Base-by-base conservation (phyloP, 2,113 vertebrate species). In the human region DNA sequence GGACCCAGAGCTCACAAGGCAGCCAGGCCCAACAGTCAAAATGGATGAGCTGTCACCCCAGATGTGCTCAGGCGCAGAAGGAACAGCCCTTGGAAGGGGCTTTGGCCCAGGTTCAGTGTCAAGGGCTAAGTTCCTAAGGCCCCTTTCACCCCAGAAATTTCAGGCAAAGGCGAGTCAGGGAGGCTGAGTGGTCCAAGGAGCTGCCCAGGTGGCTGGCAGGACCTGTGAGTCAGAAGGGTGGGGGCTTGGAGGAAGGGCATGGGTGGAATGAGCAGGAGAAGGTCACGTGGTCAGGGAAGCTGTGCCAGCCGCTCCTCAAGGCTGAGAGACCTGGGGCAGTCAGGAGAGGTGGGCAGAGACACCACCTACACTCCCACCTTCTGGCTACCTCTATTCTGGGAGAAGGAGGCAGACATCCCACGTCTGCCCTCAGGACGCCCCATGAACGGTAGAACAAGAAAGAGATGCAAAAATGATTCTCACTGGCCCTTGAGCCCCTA, bases 281-380 rank as follows among this genome's bases (percentile, higher is more conserved):
- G 11, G 5, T 18, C 22, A 6, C 1, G 3, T 0, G 2, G 35
- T 14, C 52, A 35, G 70, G 25, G 7, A 75, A 38, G 55, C 7
- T 57, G 4, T 0, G 12, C 18, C 57, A 40, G 4, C 27, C 16
- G 10, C 48, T 45, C 14, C 4, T 57, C 83, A 0, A 0, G 1
- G 16, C 83, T 64, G 20, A 72, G 45, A 61, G 61, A 57, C 22
- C 76, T 9, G 1, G 14, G 30, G 40, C 48, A 13, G 32, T 61
- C 38, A 9, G 38, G 61, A 64, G 22, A 9, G 32, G 7, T 2
- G 0, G 3, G 4, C 35, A 30, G 30, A 79, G 61, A n/a, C 8
- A 1, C 10, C 0, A 0, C 73, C 57, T 20, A 2, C 18, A 1
- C 2, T 16, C 32, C 59, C 23, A 5, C 30, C 30, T 3, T n/a